These are phyloP conservation scores for Synergus japonicus DNA, from an alignment of 2,888 invertebrate species.

Conservation along the genomic window DNA sequence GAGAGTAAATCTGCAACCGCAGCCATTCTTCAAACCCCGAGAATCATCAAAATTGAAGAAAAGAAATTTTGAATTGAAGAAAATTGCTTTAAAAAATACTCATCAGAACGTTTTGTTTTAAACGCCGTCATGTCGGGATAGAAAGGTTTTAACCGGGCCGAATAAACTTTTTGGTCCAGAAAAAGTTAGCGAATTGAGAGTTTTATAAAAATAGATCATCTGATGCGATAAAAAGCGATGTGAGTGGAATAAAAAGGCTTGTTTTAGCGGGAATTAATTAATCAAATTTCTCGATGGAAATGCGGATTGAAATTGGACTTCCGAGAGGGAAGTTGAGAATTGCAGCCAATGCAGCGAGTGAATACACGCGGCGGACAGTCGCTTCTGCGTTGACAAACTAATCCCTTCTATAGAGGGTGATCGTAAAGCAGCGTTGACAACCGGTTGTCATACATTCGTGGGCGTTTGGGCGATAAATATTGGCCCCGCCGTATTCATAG, in stretches of 20 bases:
- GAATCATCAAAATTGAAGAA: not conserved
- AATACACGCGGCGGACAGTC: constrained; percentile 53
- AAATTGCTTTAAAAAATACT: not conserved
- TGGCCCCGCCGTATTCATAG: constrained; percentile 55
- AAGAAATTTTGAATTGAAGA: not conserved
- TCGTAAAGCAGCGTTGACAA: constrained; percentile 71
- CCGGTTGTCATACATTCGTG: constrained; percentile 68
- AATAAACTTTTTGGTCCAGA: too few relatives aligned
- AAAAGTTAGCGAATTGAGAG: too few relatives aligned
- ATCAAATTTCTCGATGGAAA: not conserved
- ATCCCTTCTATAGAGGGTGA: constrained; percentile 70
- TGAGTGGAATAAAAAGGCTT: not conserved
- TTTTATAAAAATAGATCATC: too few relatives aligned
- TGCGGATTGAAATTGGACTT: not conserved
- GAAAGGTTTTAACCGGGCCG: too few relatives aligned
- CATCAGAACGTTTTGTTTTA: not conserved
- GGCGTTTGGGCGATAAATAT: constrained; percentile 68
- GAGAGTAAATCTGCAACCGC: constrained; percentile 7
- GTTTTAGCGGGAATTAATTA: not conserved
- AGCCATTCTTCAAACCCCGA: not conserved
- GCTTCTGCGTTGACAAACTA: constrained; percentile 74
- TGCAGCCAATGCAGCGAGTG: not conserved
- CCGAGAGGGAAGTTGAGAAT: not conserved
- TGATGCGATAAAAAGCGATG: too few relatives aligned
- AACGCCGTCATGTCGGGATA: too few relatives aligned